phyloP scores from a whole-genome alignment of 2,113 vertebrate species.

The Ptychochromis oligacanthus region DNA sequence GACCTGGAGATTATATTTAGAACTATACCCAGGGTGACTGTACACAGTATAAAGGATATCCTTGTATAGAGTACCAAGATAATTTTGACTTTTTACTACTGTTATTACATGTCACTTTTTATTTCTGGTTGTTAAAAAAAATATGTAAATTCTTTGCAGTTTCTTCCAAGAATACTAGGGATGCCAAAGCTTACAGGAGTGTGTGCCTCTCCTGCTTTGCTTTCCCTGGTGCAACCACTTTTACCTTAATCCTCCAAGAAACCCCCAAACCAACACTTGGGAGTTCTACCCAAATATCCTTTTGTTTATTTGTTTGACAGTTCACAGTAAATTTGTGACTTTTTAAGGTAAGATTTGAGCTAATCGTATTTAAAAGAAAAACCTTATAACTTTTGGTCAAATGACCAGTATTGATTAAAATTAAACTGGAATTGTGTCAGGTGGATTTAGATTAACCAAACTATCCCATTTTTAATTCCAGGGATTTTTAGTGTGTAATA shows the following conservation, averaged over 20 bases:
- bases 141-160: background rate
- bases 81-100: slow-evolving; percentile 6
- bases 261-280: background rate
- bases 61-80: background rate
- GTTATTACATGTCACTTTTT: slow-evolving; percentile 2
- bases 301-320: too few species aligned
- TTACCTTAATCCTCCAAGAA: background rate
- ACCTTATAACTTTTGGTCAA: background rate
- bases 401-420: background rate
- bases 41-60: background rate
- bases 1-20: slow-evolving; percentile 1
- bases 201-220: background rate
- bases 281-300: background rate
- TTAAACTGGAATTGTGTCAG: background rate
- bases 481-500: background rate
- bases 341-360: too few species aligned
- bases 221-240: background rate
- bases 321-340: too few species aligned
- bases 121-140: slow-evolving; percentile 3
- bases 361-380: too few species aligned
- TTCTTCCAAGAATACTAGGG: background rate
- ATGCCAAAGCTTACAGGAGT: background rate
- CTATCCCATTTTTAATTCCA: background rate
- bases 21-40: background rate
- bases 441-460: background rate